Evolutionary conservation across 2,888 invertebrate species (phyloP).

Genomic region (Morpho helenor): DNA sequence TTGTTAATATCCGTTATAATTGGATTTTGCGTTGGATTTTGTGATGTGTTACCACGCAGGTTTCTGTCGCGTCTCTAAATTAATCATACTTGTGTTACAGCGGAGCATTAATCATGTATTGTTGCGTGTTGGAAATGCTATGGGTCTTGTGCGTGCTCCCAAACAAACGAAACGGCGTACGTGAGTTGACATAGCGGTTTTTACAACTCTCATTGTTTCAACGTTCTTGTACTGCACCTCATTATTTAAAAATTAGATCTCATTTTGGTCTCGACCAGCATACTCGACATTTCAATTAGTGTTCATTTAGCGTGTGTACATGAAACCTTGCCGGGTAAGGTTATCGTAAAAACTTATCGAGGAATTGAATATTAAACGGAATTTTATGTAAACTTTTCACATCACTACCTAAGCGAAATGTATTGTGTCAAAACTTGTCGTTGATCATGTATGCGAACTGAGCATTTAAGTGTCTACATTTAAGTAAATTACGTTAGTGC

Average conservation of each 20-base stretch:
- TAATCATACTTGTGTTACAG: conserved; percentile 53
- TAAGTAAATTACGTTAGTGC: too few relatives aligned
- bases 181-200: conserved; percentile 37
- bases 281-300: conserved; percentile 30
- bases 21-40: conserved; percentile 43
- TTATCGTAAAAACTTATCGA: not conserved
- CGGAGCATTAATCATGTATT: conserved; percentile 62
- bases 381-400: not conserved
- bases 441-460: too few relatives aligned
- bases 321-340: conserved; percentile 1
- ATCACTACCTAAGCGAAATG: too few relatives aligned
- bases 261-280: conserved; percentile 33
- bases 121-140: conserved; percentile 30
- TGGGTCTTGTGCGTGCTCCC: conserved; percentile 16
- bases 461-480: too few relatives aligned
- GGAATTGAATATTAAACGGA: conserved; percentile 4
- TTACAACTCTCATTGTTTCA: conserved; percentile 46
- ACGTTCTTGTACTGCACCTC: conserved; percentile 37
- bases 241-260: conserved; percentile 44
- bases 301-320: conserved; percentile 23
- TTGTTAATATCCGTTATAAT: conserved; percentile 22
- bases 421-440: too few relatives aligned
- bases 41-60: conserved; percentile 36
- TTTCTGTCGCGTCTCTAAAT: conserved; percentile 48
- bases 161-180: conserved; percentile 31